phyloP scores from a whole-genome alignment of 2,113 vertebrate genomes.

The Vulpes ferrilata region DNA sequence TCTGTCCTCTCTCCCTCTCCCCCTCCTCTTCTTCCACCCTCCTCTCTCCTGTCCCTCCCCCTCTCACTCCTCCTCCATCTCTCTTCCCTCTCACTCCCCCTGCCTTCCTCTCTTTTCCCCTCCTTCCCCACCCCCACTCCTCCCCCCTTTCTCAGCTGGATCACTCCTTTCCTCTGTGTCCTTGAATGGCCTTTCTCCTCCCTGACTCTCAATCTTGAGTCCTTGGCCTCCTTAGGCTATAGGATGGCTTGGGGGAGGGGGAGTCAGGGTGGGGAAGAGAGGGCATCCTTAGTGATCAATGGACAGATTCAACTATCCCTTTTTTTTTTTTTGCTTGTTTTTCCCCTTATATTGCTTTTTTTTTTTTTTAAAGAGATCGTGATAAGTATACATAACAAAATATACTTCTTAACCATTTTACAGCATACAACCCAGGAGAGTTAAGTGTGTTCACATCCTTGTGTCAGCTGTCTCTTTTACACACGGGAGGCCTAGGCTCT shows the following conservation, averaged over 20 bases:
- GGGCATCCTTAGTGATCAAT: neutral
- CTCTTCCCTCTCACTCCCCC: accelerated
- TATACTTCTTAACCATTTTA: neutral
- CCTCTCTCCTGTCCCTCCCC: accelerated
- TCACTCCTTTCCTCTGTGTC: neutral
- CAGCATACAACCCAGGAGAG: neutral
- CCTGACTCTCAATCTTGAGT: neutral
- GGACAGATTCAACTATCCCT: neutral
- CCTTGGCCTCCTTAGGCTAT: neutral
- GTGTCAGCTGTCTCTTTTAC: neutral
- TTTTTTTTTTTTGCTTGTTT: neutral
- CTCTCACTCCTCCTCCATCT: accelerated
- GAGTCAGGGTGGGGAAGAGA: neutral
- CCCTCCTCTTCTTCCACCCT: too few relatives aligned
- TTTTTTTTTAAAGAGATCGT: neutral
- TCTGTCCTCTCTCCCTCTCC: neutral
- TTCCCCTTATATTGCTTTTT: neutral
- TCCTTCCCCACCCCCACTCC: neutral
- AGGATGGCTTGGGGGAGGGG: neutral
- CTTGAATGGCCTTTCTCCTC: neutral
- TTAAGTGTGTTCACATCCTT: neutral
- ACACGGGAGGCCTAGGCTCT: neutral
- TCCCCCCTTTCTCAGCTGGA: neutral
- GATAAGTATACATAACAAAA: neutral
- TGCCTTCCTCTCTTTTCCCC: neutral